phyloP scores from a whole-genome alignment of 2,888 invertebrate species.

The Dendrolimus pini region DNA sequence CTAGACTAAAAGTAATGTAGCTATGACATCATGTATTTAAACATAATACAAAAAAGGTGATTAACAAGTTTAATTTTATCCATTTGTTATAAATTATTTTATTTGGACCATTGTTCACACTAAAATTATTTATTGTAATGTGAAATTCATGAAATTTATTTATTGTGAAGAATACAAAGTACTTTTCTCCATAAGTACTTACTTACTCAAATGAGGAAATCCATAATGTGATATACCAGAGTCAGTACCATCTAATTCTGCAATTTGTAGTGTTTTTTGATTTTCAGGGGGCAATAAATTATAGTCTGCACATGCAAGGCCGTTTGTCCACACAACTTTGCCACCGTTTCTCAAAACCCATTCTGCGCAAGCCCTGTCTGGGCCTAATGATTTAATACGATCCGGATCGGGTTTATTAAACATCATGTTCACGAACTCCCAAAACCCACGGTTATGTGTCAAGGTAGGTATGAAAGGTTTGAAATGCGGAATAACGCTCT shows the following conservation, averaged over 20 bases:
- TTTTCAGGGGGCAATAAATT: slow-evolving; percentile 81
- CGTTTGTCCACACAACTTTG: slow-evolving; percentile 82
- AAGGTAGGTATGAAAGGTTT: slow-evolving; percentile 19
- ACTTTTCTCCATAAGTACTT: too few relatives aligned
- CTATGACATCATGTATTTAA: too few relatives aligned
- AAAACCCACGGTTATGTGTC: slow-evolving; percentile 49
- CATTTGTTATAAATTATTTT: too few relatives aligned
- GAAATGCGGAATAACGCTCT: slow-evolving; percentile 13
- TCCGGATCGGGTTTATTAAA: slow-evolving; percentile 83
- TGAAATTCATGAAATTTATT: too few relatives aligned
- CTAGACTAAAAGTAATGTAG: too few relatives aligned
- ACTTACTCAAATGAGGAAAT: slow-evolving; percentile 85
- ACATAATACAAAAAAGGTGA: too few relatives aligned
- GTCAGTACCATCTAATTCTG: slow-evolving; percentile 87
- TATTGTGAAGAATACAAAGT: too few relatives aligned
- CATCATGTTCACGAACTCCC: slow-evolving; percentile 77
- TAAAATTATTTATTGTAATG: too few relatives aligned
- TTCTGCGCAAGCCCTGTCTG: slow-evolving; percentile 95
- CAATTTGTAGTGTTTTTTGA: slow-evolving; percentile 57
- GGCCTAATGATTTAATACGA: slow-evolving; percentile 84
- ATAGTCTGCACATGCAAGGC: slow-evolving; percentile 80
- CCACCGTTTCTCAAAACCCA: slow-evolving; percentile 97
- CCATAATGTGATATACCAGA: slow-evolving; percentile 90
- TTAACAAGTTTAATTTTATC: too few relatives aligned
- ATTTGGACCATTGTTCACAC: too few relatives aligned